Base-by-base conservation (phyloP, 1,140 invertebrate genomes). In the Drosophila teissieri region DNA sequence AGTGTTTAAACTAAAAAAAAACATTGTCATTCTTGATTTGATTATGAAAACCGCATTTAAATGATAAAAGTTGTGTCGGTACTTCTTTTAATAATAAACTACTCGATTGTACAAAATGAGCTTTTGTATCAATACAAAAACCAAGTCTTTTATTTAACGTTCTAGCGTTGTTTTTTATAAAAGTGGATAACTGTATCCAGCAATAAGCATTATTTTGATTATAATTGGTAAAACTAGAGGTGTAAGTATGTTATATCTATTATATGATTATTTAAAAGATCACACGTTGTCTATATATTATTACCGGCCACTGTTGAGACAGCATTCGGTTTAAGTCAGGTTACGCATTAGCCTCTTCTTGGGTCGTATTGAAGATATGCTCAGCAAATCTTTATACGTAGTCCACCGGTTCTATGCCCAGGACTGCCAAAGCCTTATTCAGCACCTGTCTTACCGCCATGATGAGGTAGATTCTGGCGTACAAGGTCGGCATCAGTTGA, bases 381-480 rank as follows among this genome's bases (percentile, higher is more conserved):
- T n/a, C 14, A 27, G 7, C 24, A 24, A 7, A 27, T 11, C n/a
- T 22, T 58, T 79, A 91, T 64, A 92, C 82, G 55, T 78, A 89
- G n/a, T 88, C 92, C 51, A 96, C 93, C 62, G 95, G 94, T 79
- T 94, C 92, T 79, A 96, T 94, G 67, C 94, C 93, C 48, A 96
- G 92, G 73, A 96, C 89, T 34, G 84, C 86, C 37, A 96, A 92
- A 31, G 94, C 93, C 78, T 93, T 94, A 78, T 94, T 94, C 37
- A 96, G 91, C 19, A 96, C 94, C 80, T 94, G 92, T 61, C 94
- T 93, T 24, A 96, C 78, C 24, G 93, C 93, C 89, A 92, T 94
- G 14, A 96, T 73, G 76, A 96, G 93, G 82, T 95, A 94, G 27
- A 96, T 93, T 60, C 95, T 93, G 8, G 95, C 95, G 92, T 94